Conservation (phyloP, 2,888 invertebrate species). For the Nezara viridula region DNA sequence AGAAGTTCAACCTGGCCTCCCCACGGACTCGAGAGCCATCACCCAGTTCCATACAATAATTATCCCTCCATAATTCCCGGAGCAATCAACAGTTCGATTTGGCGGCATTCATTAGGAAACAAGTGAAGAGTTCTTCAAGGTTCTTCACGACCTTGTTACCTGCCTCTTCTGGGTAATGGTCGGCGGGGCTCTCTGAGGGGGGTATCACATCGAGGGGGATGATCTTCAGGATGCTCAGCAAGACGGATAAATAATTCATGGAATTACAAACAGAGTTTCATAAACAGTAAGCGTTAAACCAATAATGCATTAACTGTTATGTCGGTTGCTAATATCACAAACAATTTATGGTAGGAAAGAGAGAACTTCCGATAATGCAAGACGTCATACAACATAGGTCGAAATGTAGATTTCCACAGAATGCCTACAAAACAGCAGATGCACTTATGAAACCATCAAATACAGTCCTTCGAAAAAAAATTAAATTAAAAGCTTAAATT, state of each 20-base stretch:
- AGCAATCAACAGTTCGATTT: conserved; percentile 17
- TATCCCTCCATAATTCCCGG: background rate
- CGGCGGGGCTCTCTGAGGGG: background rate
- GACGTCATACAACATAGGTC: no score
- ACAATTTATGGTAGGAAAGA: no score
- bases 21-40: background rate
- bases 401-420: no score
- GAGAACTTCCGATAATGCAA: no score
- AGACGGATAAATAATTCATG: background rate
- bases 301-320: no score
- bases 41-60: background rate
- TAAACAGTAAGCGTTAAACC: no score
- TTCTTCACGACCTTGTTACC: conserved; percentile 34
- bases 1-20: background rate
- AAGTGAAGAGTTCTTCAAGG: background rate
- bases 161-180: background rate
- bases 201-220: background rate
- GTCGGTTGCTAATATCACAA: no score
- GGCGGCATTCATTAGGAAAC: conserved; percentile 27
- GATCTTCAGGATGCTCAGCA: background rate
- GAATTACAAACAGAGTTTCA: background rate
- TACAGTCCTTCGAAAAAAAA: no score
- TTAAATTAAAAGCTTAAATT: no score
- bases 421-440: no score
- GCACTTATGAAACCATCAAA: no score